These are phyloP conservation scores for Ametastegia equiseti DNA, from an alignment of 2,888 invertebrate genomes.

Conservation along the genomic window DNA sequence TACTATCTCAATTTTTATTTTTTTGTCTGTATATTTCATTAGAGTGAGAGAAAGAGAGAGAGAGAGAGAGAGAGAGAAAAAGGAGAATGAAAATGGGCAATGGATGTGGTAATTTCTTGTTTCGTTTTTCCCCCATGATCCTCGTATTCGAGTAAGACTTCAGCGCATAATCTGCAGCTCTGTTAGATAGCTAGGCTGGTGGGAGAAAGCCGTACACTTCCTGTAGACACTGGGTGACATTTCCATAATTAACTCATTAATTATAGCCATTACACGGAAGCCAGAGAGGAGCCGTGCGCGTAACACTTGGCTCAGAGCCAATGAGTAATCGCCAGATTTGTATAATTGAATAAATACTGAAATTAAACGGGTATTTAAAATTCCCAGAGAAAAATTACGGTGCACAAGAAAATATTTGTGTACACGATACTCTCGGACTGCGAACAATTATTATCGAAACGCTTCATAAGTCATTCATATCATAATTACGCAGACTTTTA, in stretches of 20 bases:
- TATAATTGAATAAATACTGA: conserved; percentile 34
- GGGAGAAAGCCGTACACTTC: conserved; percentile 18
- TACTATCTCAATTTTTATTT: too few relatives aligned
- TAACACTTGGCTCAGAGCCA: conserved; percentile 30
- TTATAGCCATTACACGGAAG: conserved; percentile 34
- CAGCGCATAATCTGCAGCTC: not conserved
- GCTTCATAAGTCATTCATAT: not conserved
- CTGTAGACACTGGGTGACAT: conserved; percentile 23
- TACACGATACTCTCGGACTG: not conserved
- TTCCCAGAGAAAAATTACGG: not conserved
- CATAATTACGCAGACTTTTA: too few relatives aligned
- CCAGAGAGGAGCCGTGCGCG: not conserved
- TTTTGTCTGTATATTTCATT: too few relatives aligned
- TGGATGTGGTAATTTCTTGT: not conserved
- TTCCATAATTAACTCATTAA: conserved; percentile 37
- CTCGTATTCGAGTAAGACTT: not conserved
- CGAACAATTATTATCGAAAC: not conserved
- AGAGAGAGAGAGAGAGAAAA: not conserved
- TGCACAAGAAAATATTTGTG: not conserved
- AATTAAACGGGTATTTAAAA: conserved; percentile 15
- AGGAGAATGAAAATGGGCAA: not conserved
- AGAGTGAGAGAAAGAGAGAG: too few relatives aligned
- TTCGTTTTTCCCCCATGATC: not conserved
- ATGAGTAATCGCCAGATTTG: conserved; percentile 24
- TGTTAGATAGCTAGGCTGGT: not conserved